Conservation (phyloP, 53 echinoderm and acorn worm genomes). For the Patiria pectinifera region DNA sequence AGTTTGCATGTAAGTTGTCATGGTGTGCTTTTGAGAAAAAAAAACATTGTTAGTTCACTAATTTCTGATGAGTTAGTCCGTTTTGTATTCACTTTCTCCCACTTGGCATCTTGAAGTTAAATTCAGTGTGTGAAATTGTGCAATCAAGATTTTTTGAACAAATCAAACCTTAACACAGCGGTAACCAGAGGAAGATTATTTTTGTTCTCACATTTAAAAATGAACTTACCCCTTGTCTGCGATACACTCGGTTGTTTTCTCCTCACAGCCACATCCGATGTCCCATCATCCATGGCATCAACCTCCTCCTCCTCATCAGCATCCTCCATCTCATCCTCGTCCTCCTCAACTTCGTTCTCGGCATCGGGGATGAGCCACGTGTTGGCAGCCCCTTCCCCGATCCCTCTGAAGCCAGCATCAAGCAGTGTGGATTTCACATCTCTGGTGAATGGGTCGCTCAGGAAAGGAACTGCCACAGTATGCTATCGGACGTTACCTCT, state of each 20-base stretch:
- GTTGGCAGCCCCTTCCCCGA: slow-evolving; percentile 78
- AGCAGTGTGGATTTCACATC: slow-evolving; percentile 9
- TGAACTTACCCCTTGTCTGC: slow-evolving; percentile 5
- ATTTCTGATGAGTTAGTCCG: too few relatives aligned
- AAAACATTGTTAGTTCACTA: too few relatives aligned
- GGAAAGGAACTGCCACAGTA: background rate
- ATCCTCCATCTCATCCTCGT: slow-evolving; percentile 56
- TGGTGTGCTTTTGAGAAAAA: too few relatives aligned
- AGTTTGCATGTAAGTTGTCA: too few relatives aligned
- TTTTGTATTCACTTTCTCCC: too few relatives aligned
- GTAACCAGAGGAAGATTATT: background rate
- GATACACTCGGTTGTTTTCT: background rate
- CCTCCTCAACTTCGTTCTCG: slow-evolving; percentile 67
- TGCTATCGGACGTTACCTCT: background rate
- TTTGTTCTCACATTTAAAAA: background rate
- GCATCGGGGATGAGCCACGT: slow-evolving; percentile 74
- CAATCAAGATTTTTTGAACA: too few relatives aligned
- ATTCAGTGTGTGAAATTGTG: too few relatives aligned
- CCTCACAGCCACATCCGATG: background rate
- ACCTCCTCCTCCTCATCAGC: slow-evolving; percentile 67
- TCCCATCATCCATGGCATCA: slow-evolving; percentile 16
- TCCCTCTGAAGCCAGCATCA: slow-evolving; percentile 62
- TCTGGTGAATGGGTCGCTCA: background rate
- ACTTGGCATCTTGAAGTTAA: too few relatives aligned
- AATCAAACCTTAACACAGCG: too few relatives aligned